These are phyloP conservation scores for Thalassoma bifasciatum DNA, from an alignment of 2,113 vertebrate genomes.

Conservation along the genomic window DNA sequence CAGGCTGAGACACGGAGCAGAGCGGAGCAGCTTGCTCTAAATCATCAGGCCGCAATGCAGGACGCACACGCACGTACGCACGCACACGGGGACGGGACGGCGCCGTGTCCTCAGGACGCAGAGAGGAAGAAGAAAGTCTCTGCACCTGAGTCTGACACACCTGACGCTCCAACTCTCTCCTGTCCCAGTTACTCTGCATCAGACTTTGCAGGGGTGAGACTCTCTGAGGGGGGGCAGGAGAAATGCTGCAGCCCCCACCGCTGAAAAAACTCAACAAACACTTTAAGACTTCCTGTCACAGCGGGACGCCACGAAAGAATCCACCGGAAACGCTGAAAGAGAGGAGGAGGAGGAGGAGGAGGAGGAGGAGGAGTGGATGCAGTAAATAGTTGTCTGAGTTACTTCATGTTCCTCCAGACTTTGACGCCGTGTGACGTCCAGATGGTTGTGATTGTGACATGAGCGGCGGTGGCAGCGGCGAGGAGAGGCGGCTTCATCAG, in stretches of 20 bases:
- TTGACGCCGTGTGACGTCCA: constrained; percentile 62
- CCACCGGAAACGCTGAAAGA: constrained; percentile 28
- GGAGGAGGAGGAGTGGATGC: constrained; percentile 46
- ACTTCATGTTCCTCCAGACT: constrained; percentile 55
- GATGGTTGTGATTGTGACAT: constrained; percentile 65
- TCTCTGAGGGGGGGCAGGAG: neutral
- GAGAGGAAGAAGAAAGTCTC: neutral
- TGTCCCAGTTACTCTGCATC: constrained; percentile 59
- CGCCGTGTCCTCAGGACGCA: neutral
- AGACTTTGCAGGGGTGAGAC: constrained; percentile 28
- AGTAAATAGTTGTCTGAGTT: constrained; percentile 61
- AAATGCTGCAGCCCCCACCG: constrained; percentile 50
- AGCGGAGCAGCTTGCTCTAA: constrained; percentile 34
- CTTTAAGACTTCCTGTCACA: constrained; percentile 45
- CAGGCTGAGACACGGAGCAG: constrained; percentile 55
- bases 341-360: constrained; percentile 22
- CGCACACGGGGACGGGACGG: no score
- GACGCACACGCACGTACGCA: constrained; percentile 7
- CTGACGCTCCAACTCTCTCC: constrained; percentile 5
- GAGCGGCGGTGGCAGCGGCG: no score
- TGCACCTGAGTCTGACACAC: neutral
- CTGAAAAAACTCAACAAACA: neutral
- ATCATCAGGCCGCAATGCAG: constrained; percentile 54
- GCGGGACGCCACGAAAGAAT: constrained; percentile 39
- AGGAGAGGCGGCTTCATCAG: constrained; percentile 46